Percentiles rank a stretch among this genome's conserved stretches.
Evolutionary conservation across 1,140 invertebrate genomes (phyloP).

Genomic region (Pogonomyrmex californicus): DNA sequence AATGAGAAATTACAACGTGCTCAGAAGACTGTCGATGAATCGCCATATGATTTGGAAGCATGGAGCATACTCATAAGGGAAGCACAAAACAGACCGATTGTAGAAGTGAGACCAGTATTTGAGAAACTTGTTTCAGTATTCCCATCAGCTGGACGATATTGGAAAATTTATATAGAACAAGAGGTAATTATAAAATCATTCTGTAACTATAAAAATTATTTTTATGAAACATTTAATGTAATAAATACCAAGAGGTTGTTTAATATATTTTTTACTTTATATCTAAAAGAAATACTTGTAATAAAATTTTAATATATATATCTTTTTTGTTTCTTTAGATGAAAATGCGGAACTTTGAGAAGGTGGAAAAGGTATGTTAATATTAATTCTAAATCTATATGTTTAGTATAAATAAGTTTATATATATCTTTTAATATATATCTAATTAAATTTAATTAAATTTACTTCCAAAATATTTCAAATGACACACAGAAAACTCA

Average conservation of each 20-base stretch:
- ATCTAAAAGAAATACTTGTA: not conserved
- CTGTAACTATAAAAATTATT: not conserved
- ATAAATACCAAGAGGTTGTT: not conserved
- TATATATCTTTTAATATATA: constrained; percentile 52
- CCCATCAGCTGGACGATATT: constrained; percentile 98
- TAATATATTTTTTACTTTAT: constrained; percentile 40
- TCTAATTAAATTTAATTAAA: constrained; percentile 55
- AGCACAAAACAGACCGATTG: constrained; percentile 95
- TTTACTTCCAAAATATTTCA: constrained; percentile 70
- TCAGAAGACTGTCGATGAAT: constrained; percentile 93
- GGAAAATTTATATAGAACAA: constrained; percentile 99
- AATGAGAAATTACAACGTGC: constrained; percentile 93
- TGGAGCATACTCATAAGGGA: constrained; percentile 98
- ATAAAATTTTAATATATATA: constrained; percentile 15
- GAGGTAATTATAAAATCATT: constrained; percentile 90
- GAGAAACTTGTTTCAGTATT: constrained; percentile 97
- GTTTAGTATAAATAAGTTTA: constrained; percentile 73
- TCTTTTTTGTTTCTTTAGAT: constrained; percentile 90
- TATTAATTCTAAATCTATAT: constrained; percentile 77
- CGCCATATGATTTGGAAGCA: constrained; percentile 97
- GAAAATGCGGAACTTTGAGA: constrained; percentile 98
- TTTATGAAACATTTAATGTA: not conserved
- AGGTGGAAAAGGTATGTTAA: constrained; percentile 98
- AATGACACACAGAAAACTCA: constrained; percentile 49
- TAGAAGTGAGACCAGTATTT: constrained; percentile 96